phyloP scores from a whole-genome alignment of 2,888 invertebrate genomes.

The Andrena chrysosceles region DNA sequence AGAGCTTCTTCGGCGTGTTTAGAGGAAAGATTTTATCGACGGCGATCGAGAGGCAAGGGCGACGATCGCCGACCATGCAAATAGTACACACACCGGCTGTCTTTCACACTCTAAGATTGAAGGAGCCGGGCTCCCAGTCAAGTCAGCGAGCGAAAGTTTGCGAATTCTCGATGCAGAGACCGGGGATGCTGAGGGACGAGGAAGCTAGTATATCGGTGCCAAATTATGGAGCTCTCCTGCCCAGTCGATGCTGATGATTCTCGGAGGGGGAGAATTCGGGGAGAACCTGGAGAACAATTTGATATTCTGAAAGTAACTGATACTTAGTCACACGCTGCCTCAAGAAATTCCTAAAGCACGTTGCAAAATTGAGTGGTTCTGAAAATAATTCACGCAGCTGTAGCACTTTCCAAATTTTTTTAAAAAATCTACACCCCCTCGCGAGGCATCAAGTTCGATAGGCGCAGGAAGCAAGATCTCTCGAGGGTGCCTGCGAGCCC shows the following conservation, averaged over 20 bases:
- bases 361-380: neutral
- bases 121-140: conserved; percentile 77
- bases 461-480: neutral
- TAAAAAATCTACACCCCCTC: neutral
- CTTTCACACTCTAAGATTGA: conserved; percentile 81
- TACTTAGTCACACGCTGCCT: no score
- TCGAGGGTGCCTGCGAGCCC: conserved; percentile 22
- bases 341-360: no score
- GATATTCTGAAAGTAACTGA: neutral
- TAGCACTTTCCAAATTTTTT: neutral
- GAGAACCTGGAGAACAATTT: neutral
- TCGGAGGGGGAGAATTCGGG: neutral
- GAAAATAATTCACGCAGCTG: neutral
- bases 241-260: neutral
- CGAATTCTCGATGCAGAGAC: neutral
- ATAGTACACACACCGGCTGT: conserved; percentile 81
- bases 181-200: neutral
- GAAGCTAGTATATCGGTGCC: conserved; percentile 37
- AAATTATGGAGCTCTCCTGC: conserved; percentile 6
- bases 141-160: conserved; percentile 7
- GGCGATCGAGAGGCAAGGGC: conserved; percentile 69
- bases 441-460: neutral
- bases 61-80: conserved; percentile 73
- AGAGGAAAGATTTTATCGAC: conserved; percentile 20
- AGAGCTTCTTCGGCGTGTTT: conserved; percentile 23